Base-by-base conservation (phyloP, 2,797 vertebrate species). In the Malurus splendens region DNA sequence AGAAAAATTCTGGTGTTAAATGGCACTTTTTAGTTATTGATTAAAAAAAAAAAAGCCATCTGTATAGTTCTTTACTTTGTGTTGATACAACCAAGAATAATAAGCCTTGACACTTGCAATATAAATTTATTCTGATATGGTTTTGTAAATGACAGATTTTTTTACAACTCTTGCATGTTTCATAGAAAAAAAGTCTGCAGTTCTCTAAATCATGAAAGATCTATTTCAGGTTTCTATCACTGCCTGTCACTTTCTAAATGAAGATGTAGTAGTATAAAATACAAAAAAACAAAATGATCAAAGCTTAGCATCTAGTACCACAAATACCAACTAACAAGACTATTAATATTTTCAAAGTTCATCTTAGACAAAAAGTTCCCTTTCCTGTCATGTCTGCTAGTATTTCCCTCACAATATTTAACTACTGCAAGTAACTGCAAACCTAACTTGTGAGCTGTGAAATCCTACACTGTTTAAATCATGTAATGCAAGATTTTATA, bases 301-400 rank as follows among this genome's bases (percentile, higher is more conserved):
- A 91, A 93, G 52, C 33, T 60, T 77, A 91, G 22, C 45, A 85
- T 18, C 65, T 68, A 75, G 44, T 75, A 66, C 24, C 33, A 78
- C 68, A 90, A 84, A 81, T 72, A 61, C 32, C 27, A 52, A 39
- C 67, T 85, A 93, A 91, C 22, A 77, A 55, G 62, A 30, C 41
- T 90, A 81, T 62, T 92, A 89, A 92, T 68, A 70, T 65, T 89
- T 92, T 85, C 50, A 52, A 87, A 93, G 70, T 89, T 93, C 59
- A 61, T 75, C 36, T 75, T 75, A 68, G 64, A 56, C 42, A 88
- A 44, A 87, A 82, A 89, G 57, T 72, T 68, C n/a, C 17, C 78
- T 87, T 85, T 55, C 17, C 22, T 86, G 65, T 44, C 33, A 68
- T 78, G 15, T 65, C 33, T 85, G 9, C 28, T 74, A 55, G 32